phyloP scores from a whole-genome alignment of 2,888 invertebrate species.

The Lordiphosa andalusiaca region DNA sequence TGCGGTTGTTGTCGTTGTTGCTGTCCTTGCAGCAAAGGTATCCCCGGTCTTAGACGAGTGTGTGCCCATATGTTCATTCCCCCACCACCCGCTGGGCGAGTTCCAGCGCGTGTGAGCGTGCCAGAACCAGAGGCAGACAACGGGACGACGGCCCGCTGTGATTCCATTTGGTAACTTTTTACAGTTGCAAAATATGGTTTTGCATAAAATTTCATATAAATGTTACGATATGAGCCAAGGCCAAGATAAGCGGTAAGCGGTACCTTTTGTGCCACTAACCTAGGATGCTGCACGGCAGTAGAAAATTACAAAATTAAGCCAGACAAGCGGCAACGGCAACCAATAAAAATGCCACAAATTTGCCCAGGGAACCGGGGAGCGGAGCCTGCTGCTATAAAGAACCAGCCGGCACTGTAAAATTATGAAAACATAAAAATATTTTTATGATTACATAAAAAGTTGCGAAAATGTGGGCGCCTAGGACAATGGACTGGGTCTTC shows the following conservation, averaged over 20 bases:
- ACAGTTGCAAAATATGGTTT: slow-evolving; percentile 66
- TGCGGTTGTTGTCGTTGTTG: slow-evolving; percentile 37
- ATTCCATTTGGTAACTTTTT: slow-evolving; percentile 63
- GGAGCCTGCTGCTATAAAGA: slow-evolving; percentile 52
- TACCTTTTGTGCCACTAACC: slow-evolving; percentile 36
- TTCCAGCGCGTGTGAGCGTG: slow-evolving; percentile 8
- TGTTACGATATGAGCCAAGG: slow-evolving; percentile 44
- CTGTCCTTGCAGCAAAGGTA: slow-evolving; percentile 51
- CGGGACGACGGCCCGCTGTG: slow-evolving; percentile 59
- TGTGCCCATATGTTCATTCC: slow-evolving; percentile 10
- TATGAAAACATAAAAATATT: slow-evolving; percentile 74
- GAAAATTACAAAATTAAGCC: slow-evolving; percentile 41
- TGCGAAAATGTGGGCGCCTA: slow-evolving; percentile 55
- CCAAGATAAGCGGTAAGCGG: slow-evolving; percentile 49
- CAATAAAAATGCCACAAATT: slow-evolving; percentile 40
- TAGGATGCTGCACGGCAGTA: slow-evolving; percentile 18
- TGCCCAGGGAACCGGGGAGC: slow-evolving; percentile 16
- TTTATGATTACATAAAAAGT: slow-evolving; percentile 75
- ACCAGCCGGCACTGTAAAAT: slow-evolving; percentile 68
- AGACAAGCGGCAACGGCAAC: slow-evolving; percentile 4
- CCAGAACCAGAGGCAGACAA: slow-evolving; percentile 29
- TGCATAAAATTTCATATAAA: slow-evolving; percentile 65
- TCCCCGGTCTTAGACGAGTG: slow-evolving; percentile 63
- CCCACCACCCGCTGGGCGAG: slow-evolving; percentile 19
- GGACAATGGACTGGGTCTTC: slow-evolving; percentile 2